Conservation (phyloP, 1,140 invertebrate species). For the Catajapyx aquilonaris region DNA sequence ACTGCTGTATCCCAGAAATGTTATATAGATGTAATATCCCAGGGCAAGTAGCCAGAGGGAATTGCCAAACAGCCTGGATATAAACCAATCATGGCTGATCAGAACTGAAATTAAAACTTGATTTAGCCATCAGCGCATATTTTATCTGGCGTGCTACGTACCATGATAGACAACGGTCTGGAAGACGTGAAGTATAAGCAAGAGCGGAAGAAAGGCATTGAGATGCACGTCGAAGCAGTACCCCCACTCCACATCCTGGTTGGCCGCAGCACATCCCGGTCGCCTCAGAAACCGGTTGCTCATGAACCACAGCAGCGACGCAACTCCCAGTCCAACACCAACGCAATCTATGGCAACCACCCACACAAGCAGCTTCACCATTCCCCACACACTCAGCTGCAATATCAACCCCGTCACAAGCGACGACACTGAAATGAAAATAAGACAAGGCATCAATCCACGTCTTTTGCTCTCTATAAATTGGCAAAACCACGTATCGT, state of each 20-base stretch:
- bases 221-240: slow-evolving; percentile 98
- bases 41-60: slow-evolving; percentile 81
- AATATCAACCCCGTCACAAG: too few species aligned
- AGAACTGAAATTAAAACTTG: slow-evolving; percentile 41
- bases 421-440: too few species aligned
- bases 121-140: too few species aligned
- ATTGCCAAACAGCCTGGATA: slow-evolving; percentile 72
- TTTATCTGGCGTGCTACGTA: too few species aligned
- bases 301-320: too few species aligned
- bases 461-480: too few species aligned
- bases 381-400: too few species aligned
- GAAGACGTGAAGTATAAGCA: slow-evolving; percentile 83
- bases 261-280: slow-evolving; percentile 29
- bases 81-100: slow-evolving; percentile 46
- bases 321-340: too few species aligned
- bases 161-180: slow-evolving; percentile 75
- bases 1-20: slow-evolving; percentile 95
- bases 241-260: slow-evolving; percentile 89
- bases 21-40: slow-evolving; percentile 90
- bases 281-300: slow-evolving; percentile 71
- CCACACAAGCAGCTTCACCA: too few species aligned
- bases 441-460: too few species aligned
- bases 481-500: too few species aligned
- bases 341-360: too few species aligned
- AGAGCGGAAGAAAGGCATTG: slow-evolving; percentile 91